Conservation (phyloP, 2,888 invertebrate species). For the Lochmaea capreae region DNA sequence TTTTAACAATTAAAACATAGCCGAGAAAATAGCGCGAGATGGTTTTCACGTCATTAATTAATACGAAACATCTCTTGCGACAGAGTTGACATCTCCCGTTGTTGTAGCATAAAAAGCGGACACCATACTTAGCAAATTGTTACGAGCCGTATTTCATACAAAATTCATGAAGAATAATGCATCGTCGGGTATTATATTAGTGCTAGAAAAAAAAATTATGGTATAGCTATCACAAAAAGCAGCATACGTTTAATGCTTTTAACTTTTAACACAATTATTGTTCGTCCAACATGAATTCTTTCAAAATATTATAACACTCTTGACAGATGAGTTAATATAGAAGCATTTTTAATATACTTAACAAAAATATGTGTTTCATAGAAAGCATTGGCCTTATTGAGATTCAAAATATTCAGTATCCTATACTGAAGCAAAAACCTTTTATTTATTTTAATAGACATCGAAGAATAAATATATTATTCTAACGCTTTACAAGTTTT, state of each 20-base stretch:
- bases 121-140: constrained; percentile 33
- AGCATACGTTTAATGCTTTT: constrained; percentile 2
- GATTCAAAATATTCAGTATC: too few relatives aligned
- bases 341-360: too few relatives aligned
- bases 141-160: constrained; percentile 18
- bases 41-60: constrained; percentile 44
- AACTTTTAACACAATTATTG: background rate
- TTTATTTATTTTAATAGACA: too few relatives aligned
- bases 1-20: constrained; percentile 57
- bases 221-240: background rate
- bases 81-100: constrained; percentile 42
- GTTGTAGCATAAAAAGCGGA: constrained; percentile 32
- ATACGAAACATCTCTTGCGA: constrained; percentile 42
- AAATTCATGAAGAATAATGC: constrained; percentile 21
- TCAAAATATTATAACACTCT: background rate
- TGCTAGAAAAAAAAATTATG: constrained; percentile 11
- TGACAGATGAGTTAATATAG: too few relatives aligned
- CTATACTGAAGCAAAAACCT: too few relatives aligned
- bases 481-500: too few relatives aligned
- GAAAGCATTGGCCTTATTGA: too few relatives aligned
- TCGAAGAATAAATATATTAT: too few relatives aligned
- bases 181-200: constrained; percentile 21
- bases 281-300: background rate
- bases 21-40: constrained; percentile 29
- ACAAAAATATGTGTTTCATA: too few relatives aligned